These are phyloP conservation scores for Mustela erminea DNA, from an alignment of 2,797 vertebrate species.

Conservation along the genomic window DNA sequence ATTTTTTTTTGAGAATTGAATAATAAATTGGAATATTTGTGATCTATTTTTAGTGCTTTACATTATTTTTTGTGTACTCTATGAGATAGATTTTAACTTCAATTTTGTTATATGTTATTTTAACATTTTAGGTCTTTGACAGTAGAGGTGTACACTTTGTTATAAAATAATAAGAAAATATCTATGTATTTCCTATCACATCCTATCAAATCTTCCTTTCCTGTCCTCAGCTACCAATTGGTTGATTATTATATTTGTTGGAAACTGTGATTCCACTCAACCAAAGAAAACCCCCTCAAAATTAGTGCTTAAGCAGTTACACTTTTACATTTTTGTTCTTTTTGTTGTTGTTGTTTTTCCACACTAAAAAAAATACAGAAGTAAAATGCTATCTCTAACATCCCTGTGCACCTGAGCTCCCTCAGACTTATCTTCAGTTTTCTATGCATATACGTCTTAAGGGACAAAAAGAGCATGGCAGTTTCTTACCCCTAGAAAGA, in stretches of 20 bases:
- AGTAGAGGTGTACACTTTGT: neutral
- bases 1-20: neutral
- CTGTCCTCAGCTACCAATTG: too few species aligned
- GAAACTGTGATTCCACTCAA: too few species aligned
- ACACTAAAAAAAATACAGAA: neutral
- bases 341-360: neutral
- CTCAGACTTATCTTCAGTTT: neutral
- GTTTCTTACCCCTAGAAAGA: neutral
- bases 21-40: neutral
- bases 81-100: neutral
- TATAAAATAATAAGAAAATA: neutral
- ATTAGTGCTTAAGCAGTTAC: neutral
- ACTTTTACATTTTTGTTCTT: too few species aligned
- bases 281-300: too few species aligned
- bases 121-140: neutral
- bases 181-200: neutral
- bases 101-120: neutral
- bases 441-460: neutral
- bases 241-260: neutral
- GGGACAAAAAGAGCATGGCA: neutral
- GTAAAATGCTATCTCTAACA: neutral
- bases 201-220: neutral
- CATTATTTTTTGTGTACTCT: neutral
- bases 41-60: neutral
- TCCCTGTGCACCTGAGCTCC: too few species aligned